Evolutionary conservation across 2,113 vertebrate genomes (phyloP).

Genomic region (Hoplias malabaricus): DNA sequence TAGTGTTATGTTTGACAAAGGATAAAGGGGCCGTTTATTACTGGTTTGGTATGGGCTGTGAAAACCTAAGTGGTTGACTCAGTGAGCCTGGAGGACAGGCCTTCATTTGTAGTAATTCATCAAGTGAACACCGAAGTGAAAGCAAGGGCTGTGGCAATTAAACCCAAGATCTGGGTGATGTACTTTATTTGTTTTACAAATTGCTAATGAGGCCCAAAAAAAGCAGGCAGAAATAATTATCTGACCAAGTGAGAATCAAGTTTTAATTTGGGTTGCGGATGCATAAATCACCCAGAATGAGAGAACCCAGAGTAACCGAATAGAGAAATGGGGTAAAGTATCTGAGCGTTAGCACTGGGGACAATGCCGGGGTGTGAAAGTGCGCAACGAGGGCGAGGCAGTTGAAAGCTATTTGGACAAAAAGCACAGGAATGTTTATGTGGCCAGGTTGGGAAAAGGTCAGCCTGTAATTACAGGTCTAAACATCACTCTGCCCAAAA

Average conservation of each 20-base stretch:
- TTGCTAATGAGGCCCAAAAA: conserved; percentile 62
- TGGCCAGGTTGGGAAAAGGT: conserved; percentile 62
- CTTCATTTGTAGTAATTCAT: conserved; percentile 16
- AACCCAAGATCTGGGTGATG: conserved; percentile 53
- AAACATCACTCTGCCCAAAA: conserved; percentile 56
- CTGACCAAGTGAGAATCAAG: conserved; percentile 57
- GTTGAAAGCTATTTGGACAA: neutral
- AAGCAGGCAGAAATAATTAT: conserved; percentile 58
- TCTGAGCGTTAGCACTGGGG: neutral
- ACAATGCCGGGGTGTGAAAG: neutral
- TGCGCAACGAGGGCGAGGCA: neutral
- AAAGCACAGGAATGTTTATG: conserved; percentile 57
- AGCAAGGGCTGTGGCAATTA: conserved; percentile 52
- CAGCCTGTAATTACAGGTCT: conserved; percentile 65
- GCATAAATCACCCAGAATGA: conserved; percentile 57
- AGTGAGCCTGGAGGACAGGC: conserved; percentile 15
- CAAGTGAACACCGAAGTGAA: neutral
- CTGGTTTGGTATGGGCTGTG: neutral
- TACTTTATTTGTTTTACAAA: conserved; percentile 65
- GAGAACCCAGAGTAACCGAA: conserved; percentile 24
- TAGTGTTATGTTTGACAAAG: neutral
- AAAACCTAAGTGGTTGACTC: neutral
- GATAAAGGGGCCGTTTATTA: neutral
- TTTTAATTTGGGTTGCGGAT: conserved; percentile 57
- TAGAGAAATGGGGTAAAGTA: conserved; percentile 31